Evolutionary conservation across 2,797 vertebrate genomes (phyloP).

Genomic region (Coendou prehensilis): DNA sequence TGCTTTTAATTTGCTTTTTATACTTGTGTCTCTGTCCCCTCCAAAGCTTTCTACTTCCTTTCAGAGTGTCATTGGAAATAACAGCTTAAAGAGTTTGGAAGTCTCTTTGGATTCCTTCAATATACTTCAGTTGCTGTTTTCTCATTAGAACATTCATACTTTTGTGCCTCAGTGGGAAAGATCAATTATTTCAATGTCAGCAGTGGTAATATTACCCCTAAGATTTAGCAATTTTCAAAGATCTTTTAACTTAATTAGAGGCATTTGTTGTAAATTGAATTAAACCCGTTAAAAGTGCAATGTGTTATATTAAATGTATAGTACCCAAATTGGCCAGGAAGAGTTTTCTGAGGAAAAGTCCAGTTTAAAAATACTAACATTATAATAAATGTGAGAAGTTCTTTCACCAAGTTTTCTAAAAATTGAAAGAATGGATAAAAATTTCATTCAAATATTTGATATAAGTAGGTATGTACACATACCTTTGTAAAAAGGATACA

Average conservation of each 20-base stretch:
- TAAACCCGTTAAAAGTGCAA: constrained; percentile 79
- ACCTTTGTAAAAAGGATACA: neutral
- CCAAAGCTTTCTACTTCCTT: constrained; percentile 79
- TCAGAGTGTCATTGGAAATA: constrained; percentile 80
- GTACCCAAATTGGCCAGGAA: constrained; percentile 62
- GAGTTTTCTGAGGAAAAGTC: neutral
- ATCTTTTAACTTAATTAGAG: constrained; percentile 83
- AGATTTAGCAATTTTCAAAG: constrained; percentile 84
- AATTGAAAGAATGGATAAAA: neutral
- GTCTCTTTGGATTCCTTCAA: constrained; percentile 88
- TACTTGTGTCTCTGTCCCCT: constrained; percentile 74
- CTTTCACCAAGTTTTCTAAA: constrained; percentile 11
- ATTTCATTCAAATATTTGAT: constrained; percentile 18
- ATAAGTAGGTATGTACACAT: neutral
- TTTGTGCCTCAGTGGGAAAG: constrained; percentile 83
- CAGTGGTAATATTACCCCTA: constrained; percentile 79
- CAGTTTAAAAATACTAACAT: constrained; percentile 63
- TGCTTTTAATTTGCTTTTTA: constrained; percentile 26
- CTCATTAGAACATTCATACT: constrained; percentile 79
- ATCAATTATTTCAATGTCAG: constrained; percentile 85
- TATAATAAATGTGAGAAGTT: neutral
- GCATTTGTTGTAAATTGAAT: constrained; percentile 85
- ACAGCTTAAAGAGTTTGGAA: constrained; percentile 86
- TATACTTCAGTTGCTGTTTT: constrained; percentile 80
- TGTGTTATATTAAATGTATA: constrained; percentile 67